Percentiles rank a stretch among this genome's conserved stretches.
Conservation (phyloP, 2,888 invertebrate genomes). For the Selenia dentaria region DNA sequence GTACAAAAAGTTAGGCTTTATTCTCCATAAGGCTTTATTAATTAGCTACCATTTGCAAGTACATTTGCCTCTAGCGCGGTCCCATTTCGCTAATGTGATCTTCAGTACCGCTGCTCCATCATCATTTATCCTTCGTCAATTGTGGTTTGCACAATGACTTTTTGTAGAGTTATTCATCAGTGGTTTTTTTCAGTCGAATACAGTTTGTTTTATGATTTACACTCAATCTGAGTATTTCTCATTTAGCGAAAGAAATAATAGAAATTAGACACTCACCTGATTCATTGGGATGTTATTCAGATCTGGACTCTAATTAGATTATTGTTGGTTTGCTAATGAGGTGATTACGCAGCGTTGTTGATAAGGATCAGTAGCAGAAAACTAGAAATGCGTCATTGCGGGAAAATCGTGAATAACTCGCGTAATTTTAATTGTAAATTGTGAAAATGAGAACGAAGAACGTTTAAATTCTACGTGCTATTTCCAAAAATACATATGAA, state of each 20-base stretch:
- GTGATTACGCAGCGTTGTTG: slow-evolving; percentile 1
- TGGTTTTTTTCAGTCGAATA: slow-evolving; percentile 13
- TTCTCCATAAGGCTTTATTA: slow-evolving; percentile 16
- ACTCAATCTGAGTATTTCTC: slow-evolving; percentile 4
- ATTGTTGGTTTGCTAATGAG: slow-evolving; percentile 11
- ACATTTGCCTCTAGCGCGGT: slow-evolving; percentile 6
- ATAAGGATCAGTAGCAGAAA: slow-evolving; percentile 1
- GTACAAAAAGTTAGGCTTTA: slow-evolving; percentile 16
- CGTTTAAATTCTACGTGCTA: neutral
- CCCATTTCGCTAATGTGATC: slow-evolving; percentile 21
- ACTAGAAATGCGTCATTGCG: slow-evolving; percentile 1
- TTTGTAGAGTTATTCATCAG: slow-evolving; percentile 16
- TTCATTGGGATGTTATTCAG: slow-evolving; percentile 6
- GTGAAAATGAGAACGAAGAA: neutral
- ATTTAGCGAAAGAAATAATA: slow-evolving; percentile 10
- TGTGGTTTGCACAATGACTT: slow-evolving; percentile 12
- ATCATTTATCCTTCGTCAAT: slow-evolving; percentile 19
- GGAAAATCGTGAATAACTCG: neutral
- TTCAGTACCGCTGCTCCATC: slow-evolving; percentile 18
- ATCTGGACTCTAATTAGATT: slow-evolving; percentile 16
- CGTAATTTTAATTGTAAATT: neutral
- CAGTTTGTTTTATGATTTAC: slow-evolving; percentile 21
- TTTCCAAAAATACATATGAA: too few species aligned
- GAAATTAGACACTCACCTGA: slow-evolving; percentile 8
- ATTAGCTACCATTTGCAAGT: slow-evolving; percentile 21